A percentile compares a stretch with the other conserved stretches of the same genome.
Conservation (phyloP, 2,113 vertebrate genomes). For the Cavia aperea region DNA sequence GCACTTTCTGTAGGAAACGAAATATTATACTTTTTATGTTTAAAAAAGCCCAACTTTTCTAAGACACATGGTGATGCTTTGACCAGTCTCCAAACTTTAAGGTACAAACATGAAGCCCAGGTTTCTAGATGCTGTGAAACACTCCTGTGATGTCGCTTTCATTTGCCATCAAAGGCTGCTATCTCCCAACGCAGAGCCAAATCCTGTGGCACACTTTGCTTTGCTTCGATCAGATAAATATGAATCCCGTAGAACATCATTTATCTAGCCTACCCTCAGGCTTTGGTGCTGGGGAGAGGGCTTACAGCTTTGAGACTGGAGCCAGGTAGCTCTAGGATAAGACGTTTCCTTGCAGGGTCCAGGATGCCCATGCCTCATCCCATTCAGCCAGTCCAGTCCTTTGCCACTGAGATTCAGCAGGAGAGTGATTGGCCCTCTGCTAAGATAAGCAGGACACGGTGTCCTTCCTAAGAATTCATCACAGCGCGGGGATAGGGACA, state of each 20-base stretch:
- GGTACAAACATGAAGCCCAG: conserved; percentile 18
- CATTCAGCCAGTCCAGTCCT: rapidly evolving
- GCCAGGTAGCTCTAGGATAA: not conserved
- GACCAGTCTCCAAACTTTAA: conserved; percentile 42
- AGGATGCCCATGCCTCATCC: rapidly evolving
- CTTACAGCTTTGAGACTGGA: not conserved
- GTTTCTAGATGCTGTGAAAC: conserved; percentile 52
- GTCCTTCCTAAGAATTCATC: not conserved
- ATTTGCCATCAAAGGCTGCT: conserved; percentile 66
- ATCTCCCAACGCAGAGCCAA: conserved; percentile 68
- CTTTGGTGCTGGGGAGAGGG: not conserved
- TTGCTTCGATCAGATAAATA: conserved; percentile 65
- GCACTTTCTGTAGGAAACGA: conserved; percentile 51
- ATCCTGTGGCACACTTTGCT: conserved; percentile 65
- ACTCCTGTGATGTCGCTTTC: conserved; percentile 62
- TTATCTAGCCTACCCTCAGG: conserved; percentile 3
- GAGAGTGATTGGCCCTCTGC: rapidly evolving
- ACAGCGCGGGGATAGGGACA: not conserved
- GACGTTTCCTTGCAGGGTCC: not conserved
- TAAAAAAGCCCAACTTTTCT: conserved; percentile 12
- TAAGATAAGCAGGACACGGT: not conserved
- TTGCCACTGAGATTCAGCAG: not conserved
- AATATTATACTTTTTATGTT: conserved; percentile 45
- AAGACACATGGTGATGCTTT: conserved; percentile 46
- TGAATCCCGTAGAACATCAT: not conserved